Evolutionary conservation across 2,888 invertebrate genomes (phyloP).

Genomic region (Amphipoea oculea): DNA sequence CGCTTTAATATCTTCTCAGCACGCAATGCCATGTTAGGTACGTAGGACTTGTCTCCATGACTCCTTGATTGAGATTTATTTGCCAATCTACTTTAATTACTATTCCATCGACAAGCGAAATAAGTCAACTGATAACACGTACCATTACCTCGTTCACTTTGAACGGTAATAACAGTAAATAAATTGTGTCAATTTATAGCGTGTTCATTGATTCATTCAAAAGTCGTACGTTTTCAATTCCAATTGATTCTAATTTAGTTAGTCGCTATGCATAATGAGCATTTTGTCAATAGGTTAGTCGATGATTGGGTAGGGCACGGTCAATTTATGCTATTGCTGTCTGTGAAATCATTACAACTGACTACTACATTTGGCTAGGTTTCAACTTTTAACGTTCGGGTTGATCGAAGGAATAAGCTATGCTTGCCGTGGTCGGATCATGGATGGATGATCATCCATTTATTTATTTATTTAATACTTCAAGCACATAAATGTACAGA

Average conservation of each 20-base stretch:
- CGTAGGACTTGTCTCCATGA: slow-evolving; percentile 4
- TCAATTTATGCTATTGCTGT: slow-evolving; percentile 22
- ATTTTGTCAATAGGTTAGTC: slow-evolving; percentile 56
- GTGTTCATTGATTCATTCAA: slow-evolving; percentile 31
- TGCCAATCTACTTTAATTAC: slow-evolving; percentile 55
- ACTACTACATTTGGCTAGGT: background rate
- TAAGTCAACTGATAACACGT: slow-evolving; percentile 32
- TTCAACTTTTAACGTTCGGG: background rate
- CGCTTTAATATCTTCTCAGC: slow-evolving; percentile 11
- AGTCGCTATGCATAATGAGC: slow-evolving; percentile 45
- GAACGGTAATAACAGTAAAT: slow-evolving; percentile 19
- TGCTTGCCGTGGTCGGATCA: too few relatives aligned
- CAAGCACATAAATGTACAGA: too few relatives aligned
- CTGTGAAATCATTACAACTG: slow-evolving; percentile 5
- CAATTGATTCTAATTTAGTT: slow-evolving; percentile 58
- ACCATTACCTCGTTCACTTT: slow-evolving; percentile 32
- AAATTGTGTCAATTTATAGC: slow-evolving; percentile 44
- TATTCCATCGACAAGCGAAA: slow-evolving; percentile 12
- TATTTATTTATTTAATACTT: too few relatives aligned
- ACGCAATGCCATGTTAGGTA: slow-evolving; percentile 31
- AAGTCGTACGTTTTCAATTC: slow-evolving; percentile 35
- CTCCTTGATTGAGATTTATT: slow-evolving; percentile 45
- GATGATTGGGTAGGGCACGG: slow-evolving; percentile 13
- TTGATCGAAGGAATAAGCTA: too few relatives aligned
- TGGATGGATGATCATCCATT: too few relatives aligned